Evolutionary conservation across 2,113 vertebrate species (phyloP), one percentile per base, ranked within the genome.

Genomic region (Felis catus): DNA sequence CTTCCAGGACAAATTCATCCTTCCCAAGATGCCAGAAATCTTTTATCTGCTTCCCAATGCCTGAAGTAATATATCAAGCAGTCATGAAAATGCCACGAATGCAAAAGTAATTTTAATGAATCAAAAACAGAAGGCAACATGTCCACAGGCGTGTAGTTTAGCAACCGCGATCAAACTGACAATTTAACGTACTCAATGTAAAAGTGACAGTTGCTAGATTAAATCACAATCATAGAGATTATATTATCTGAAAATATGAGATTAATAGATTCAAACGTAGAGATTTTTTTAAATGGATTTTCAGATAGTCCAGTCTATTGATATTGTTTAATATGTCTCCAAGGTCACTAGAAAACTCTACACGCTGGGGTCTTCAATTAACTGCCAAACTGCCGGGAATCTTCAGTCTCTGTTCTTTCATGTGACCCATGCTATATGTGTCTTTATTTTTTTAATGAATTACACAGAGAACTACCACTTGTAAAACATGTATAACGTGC

Each of bases 61-160:
- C 97, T 97, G 33, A 97, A 98, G 95, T 92, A 95, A 97, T 97
- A 95, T 78, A 97, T 98, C 97, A 98, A 97, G 95, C 61, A 98
- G 96, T 97, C 96, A 89, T 98, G 97, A 98, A 97, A 98, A 98
- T 4, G 23, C 73, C 94, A 95, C 97, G 98, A 98, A 98, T 97
- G 96, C 98, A 97, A 97, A 91, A 98, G 82, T 21, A 85, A 96
- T 96, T 98, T 98, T 76, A 98, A 97, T 97, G 97, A 98, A 98
- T 98, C 97, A 98, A 97, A 98, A 92, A 81, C 48, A 83, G 90
- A 98, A 93, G 96, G 48, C 3, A 97, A 97, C 95, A 86, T 97
- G 95, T 97, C 96, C 91, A 94, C 85, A 94, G 85, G 74, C 96
- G 66, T 96, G 89, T 95, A 96, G 94, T 97, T 98, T 95, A 97